A percentile compares a stretch with the other conserved stretches of the same genome.
These are phyloP conservation scores for Sarcophaga variegata DNA, from an alignment of 2,888 invertebrate species.

Conservation along the genomic window DNA sequence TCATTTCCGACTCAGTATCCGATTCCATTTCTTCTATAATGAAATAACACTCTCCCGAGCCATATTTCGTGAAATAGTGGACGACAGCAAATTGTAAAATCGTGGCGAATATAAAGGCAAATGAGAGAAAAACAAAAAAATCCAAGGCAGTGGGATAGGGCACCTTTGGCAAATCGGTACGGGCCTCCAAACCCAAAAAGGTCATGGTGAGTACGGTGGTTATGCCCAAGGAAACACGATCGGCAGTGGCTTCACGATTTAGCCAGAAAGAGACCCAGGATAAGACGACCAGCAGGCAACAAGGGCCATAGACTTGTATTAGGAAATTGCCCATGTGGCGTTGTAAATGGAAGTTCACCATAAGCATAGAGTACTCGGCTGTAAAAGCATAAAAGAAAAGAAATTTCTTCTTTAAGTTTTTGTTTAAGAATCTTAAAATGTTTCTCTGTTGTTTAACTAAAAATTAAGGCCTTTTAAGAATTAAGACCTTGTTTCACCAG, in stretches of 20 bases:
- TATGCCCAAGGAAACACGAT: slow-evolving; percentile 90
- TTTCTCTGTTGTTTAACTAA: neutral
- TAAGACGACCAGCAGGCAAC: slow-evolving; percentile 90
- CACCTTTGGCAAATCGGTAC: slow-evolving; percentile 92
- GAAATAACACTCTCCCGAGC: slow-evolving; percentile 90
- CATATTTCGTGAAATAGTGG: slow-evolving; percentile 92
- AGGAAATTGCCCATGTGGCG: slow-evolving; percentile 93
- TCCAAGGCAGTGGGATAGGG: slow-evolving; percentile 93
- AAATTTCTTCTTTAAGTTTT: neutral
- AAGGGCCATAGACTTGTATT: slow-evolving; percentile 93
- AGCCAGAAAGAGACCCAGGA: slow-evolving; percentile 95
- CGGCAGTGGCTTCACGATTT: slow-evolving; percentile 91
- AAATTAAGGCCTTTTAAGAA: no score
- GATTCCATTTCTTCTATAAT: slow-evolving; percentile 85
- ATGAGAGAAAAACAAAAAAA: slow-evolving; percentile 91
- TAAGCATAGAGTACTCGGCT: slow-evolving; percentile 88
- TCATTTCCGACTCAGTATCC: slow-evolving; percentile 84
- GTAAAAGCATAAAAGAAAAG: slow-evolving; percentile 68
- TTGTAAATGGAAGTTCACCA: slow-evolving; percentile 89
- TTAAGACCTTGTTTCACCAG: no score
- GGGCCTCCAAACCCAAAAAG: slow-evolving; percentile 89
- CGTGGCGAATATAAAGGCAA: slow-evolving; percentile 90
- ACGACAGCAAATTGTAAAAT: slow-evolving; percentile 93
- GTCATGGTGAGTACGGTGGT: slow-evolving; percentile 94
- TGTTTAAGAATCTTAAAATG: neutral